Conservation (phyloP, 2,797 vertebrate species). For the Myotis myotis region DNA sequence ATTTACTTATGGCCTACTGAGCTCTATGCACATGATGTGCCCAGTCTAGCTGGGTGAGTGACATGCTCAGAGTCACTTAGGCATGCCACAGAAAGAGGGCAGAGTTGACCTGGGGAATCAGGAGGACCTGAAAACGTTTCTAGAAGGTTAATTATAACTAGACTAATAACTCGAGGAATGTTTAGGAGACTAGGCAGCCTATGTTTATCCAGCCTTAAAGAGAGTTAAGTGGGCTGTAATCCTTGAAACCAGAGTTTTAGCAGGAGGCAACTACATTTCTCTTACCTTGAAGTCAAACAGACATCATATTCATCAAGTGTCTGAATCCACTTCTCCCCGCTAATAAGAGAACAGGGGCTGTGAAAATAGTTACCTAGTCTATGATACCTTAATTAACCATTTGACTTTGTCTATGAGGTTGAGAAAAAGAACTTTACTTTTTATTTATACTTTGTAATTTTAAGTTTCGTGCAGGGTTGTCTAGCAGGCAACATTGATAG, state of each 20-base stretch:
- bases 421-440: conserved; percentile 42
- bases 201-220: conserved; percentile 69
- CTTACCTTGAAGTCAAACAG: conserved; percentile 54
- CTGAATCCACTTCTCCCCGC: background rate
- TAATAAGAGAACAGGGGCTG: background rate
- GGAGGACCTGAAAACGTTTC: background rate
- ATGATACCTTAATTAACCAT: conserved; percentile 1
- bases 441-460: background rate
- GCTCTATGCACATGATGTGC: background rate
- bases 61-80: background rate
- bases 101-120: background rate
- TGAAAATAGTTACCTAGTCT: conserved; percentile 30
- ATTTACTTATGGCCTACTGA: background rate
- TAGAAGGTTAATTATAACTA: conserved; percentile 37
- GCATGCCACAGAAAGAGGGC: background rate
- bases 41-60: background rate
- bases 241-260: conserved; percentile 62
- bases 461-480: background rate
- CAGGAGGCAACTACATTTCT: conserved; percentile 37
- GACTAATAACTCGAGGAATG: conserved; percentile 59
- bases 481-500: background rate
- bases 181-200: conserved; percentile 59
- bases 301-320: conserved; percentile 51
- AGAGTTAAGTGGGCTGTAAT: conserved; percentile 68
- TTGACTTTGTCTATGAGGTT: conserved; percentile 1